phyloP scores from a whole-genome alignment of 2,797 vertebrate genomes.

The Microctenopoma stevenorrisi region DNA sequence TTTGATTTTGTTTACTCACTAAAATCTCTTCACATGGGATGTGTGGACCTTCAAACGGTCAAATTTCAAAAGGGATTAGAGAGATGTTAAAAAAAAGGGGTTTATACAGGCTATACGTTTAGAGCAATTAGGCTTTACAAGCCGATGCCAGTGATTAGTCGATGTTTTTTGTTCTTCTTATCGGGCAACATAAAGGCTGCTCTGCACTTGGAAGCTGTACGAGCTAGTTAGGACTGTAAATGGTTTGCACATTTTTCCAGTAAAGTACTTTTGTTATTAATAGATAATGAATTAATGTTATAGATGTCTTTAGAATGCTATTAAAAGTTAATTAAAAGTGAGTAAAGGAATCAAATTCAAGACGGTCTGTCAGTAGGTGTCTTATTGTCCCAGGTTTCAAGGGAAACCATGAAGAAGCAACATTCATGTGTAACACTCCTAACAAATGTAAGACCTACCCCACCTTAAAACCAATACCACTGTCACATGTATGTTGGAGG shows the following conservation, averaged over 20 bases:
- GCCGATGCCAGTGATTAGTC: not conserved
- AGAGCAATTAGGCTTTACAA: not conserved
- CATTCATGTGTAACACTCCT: not conserved
- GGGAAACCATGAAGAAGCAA: not conserved
- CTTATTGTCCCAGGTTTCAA: slow-evolving; percentile 2
- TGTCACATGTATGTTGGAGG: too few species aligned
- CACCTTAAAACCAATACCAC: not conserved
- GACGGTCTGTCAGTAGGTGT: too few species aligned
- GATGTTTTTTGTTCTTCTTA: not conserved
- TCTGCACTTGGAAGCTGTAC: too few species aligned
- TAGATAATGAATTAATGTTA: too few species aligned
- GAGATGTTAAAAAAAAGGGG: not conserved
- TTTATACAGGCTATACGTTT: not conserved
- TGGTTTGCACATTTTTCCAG: too few species aligned
- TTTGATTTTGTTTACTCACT: not conserved
- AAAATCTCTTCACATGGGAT: not conserved
- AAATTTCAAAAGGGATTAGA: not conserved
- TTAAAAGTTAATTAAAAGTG: not conserved
- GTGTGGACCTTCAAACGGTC: not conserved
- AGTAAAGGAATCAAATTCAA: too few species aligned
- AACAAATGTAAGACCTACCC: not conserved
- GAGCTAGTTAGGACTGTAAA: not conserved
- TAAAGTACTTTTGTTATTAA: not conserved
- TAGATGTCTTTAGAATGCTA: too few species aligned
- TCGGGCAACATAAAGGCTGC: not conserved